phyloP scores from a whole-genome alignment of 2,888 invertebrate species.

The Nasonovia ribisnigri region DNA sequence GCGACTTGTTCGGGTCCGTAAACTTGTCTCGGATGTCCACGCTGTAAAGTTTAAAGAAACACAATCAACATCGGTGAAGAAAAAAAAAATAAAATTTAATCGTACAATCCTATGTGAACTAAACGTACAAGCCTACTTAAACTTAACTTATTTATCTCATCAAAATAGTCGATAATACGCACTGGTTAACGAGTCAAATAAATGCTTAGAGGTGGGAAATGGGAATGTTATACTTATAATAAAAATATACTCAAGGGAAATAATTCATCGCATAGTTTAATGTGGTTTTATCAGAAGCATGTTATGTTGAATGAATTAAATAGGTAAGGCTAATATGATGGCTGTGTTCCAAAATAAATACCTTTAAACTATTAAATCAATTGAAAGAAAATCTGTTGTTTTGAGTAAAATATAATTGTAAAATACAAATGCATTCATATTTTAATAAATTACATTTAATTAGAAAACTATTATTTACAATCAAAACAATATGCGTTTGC shows the following conservation, averaged over 20 bases:
- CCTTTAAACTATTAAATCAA: background rate
- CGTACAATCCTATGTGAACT: background rate
- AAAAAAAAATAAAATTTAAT: background rate
- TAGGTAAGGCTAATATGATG: background rate
- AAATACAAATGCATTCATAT: background rate
- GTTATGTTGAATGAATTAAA: background rate
- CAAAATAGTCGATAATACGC: background rate
- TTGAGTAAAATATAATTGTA: background rate
- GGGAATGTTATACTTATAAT: background rate
- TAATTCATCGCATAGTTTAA: background rate
- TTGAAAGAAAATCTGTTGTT: background rate
- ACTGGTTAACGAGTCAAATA: background rate
- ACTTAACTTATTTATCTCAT: background rate
- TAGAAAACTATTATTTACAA: background rate
- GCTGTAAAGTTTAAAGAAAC: background rate
- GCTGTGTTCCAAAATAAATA: background rate
- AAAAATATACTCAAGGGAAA: too few relatives aligned
- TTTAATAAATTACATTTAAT: background rate
- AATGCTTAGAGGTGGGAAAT: too few relatives aligned
- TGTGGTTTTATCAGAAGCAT: background rate
- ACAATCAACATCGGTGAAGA: background rate
- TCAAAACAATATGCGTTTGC: background rate
- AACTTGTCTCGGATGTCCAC: constrained; percentile 56
- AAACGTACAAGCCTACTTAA: background rate
- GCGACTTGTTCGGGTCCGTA: constrained; percentile 52